Evolutionary conservation across 1,140 invertebrate species (phyloP), one percentile per base, ranked within the genome.

Genomic region (Dreissena polymorpha): DNA sequence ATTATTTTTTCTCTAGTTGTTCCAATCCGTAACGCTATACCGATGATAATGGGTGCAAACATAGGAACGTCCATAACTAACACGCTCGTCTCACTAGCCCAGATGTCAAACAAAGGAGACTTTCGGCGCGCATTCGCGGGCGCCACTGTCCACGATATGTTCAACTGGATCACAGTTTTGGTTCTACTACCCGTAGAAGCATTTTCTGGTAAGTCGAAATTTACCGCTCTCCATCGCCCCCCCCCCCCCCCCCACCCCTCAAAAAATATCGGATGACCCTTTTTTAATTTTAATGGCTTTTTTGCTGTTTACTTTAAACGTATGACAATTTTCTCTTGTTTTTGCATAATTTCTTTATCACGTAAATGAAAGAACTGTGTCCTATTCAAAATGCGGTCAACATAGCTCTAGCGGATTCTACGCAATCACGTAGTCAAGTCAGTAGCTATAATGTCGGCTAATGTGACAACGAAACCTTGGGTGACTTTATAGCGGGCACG

Each of bases 31-130:
- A 53, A 69, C 39, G 72, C 23, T 13, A 75, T 83, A 18, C 80
- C 80, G 14, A 75, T 83, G 13, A 65, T 83, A 1, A 83, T 83
- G 80, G 80, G 80, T 29, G 93, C 95, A 49, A 95, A 95, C 88
- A 94, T 95, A 82, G 95, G 95, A 29, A 95, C 95, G 0, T 94
- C 94, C 0, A 93, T 95, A 6, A 95, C 95, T 50, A 95, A 95
- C 85, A 95, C 94, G 0, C 92, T 95, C 10, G 94, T 95, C 14
- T 94, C 94, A 0, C 80, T 95, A 7, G 90, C 88, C 13, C 90
- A 92, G 79, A 86, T 88, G 21, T 68, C 60, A n/a, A 90, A 94
- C 80, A 88, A 92, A 49, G 90, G 93, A 51, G 92, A 94, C 81
- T 95, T 95, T 86, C 85, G 94, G 63, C 84, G 94, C 71, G 94